Evolutionary conservation across 92 coral and sea anemone species (phyloP).

Genomic region (Parazoanthus swiftii): DNA sequence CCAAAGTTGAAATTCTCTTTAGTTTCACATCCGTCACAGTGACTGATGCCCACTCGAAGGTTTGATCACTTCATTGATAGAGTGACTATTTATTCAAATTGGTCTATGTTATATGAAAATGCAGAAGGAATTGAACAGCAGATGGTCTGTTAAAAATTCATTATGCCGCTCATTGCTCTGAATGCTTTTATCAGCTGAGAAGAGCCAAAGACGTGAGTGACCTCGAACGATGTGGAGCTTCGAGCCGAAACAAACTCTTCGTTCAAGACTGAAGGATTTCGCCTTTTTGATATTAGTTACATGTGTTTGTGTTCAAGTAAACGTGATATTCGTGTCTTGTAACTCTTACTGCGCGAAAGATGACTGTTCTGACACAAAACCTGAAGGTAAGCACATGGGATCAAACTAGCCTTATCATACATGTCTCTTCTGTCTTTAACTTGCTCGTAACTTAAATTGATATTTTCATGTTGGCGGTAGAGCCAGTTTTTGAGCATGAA

Average conservation of each 20-base stretch:
- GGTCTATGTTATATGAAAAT: constrained; percentile 38
- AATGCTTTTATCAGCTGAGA: constrained; percentile 10
- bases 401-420: neutral
- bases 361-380: constrained; percentile 11
- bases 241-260: neutral
- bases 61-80: neutral
- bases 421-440: neutral
- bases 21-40: constrained; percentile 2
- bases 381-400: constrained; percentile 9
- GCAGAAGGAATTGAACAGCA: constrained; percentile 7
- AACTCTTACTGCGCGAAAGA: constrained; percentile 38
- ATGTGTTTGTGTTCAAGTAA: neutral
- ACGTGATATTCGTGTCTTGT: neutral
- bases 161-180: neutral
- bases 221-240: constrained; percentile 10
- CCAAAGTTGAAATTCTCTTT: constrained; percentile 42
- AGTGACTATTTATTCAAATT: neutral
- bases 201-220: neutral
- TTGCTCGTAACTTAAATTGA: neutral
- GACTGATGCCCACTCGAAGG: neutral
- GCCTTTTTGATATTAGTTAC: neutral
- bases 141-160: constrained; percentile 32
- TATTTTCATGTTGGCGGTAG: too few relatives aligned
- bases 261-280: constrained; percentile 10
- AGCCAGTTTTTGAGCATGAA: neutral